phyloP scores from a whole-genome alignment of 2,888 invertebrate genomes.

The Andrena haemorrhoa region DNA sequence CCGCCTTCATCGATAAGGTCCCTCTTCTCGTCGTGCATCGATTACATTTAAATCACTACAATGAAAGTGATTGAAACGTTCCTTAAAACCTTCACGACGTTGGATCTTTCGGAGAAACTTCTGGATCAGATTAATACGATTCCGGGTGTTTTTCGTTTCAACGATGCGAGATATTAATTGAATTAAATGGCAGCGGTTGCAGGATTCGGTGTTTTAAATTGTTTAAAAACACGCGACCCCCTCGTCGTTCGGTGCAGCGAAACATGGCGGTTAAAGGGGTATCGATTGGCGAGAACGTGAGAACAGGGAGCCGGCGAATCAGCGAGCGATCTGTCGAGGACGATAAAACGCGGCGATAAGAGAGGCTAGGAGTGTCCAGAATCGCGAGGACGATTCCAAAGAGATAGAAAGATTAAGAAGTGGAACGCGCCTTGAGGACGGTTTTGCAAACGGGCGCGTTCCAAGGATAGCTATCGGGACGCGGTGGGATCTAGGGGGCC shows the following conservation, averaged over 20 bases:
- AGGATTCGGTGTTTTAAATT: background rate
- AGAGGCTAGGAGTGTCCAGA: constrained; percentile 33
- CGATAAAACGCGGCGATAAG: constrained; percentile 45
- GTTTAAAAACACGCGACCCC: background rate
- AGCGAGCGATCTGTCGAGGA: constrained; percentile 30
- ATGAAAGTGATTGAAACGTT: background rate
- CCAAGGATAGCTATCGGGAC: constrained; percentile 29
- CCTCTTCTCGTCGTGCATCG: constrained; percentile 27
- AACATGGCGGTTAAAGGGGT: background rate
- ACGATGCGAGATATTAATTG: no score
- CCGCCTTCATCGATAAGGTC: constrained; percentile 20
- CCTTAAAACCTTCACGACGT: background rate
- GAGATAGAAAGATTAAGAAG: constrained; percentile 54
- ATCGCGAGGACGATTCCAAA: constrained; percentile 50
- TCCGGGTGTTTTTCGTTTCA: background rate
- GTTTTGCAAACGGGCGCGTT: constrained; percentile 31
- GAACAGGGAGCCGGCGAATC: constrained; percentile 1
- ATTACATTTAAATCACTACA: constrained; percentile 17
- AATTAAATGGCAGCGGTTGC: background rate
- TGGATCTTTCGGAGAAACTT: background rate
- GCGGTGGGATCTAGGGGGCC: background rate
- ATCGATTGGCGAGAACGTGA: constrained; percentile 5
- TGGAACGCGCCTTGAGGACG: constrained; percentile 49
- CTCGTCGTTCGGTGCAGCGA: background rate
- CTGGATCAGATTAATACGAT: background rate